Base-by-base conservation (phyloP, 2,113 vertebrate genomes). In the Vulpes lagopus region DNA sequence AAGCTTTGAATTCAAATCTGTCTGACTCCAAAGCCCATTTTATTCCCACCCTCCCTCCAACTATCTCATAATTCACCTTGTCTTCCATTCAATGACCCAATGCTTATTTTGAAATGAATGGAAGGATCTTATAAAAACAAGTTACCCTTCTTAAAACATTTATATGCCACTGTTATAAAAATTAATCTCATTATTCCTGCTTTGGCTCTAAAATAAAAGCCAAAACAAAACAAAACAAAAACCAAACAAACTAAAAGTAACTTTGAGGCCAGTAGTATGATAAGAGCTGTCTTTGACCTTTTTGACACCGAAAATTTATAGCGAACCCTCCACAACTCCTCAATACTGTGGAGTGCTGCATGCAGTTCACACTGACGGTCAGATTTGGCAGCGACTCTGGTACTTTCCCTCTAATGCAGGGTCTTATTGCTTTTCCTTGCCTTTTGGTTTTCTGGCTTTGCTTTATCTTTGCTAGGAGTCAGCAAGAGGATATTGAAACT, bases 31-130 rank as follows among this genome's bases (percentile, higher is more conserved):
- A 69, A 62, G 8, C 1, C 8, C 9, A 19, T 80, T 74, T 38
- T 23, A 30, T 62, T 57, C 81, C 55, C 0, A 32, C 2, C 0
- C 2, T n/a, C 2, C 0, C 2, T n/a, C 16, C 8, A 62, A 23
- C 35, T 71, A 49, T 35, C 11, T 64, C 8, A 80, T 1, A 74
- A 17, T 55, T 60, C 19, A 16, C 89, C 27, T 32, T 38, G 51
- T 10, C 1, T 86, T 71, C 20, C 51, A 43, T 20, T 73, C 9
- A 87, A 15, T 87, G 5, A 43, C 5, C 16, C 15, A 81, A 60
- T 25, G 6, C 25, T 11, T 67, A 49, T 94, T 83, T 79, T 91
- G 3, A 91, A 55, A 92, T 74, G 67, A 83, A 59, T 23, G 2
- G 11, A 57, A 91, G 1, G 0, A 67, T 53, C n/a, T 49, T 5